Conservation (phyloP, 2,797 vertebrate species). For the Chelidonichthys spinosus region DNA sequence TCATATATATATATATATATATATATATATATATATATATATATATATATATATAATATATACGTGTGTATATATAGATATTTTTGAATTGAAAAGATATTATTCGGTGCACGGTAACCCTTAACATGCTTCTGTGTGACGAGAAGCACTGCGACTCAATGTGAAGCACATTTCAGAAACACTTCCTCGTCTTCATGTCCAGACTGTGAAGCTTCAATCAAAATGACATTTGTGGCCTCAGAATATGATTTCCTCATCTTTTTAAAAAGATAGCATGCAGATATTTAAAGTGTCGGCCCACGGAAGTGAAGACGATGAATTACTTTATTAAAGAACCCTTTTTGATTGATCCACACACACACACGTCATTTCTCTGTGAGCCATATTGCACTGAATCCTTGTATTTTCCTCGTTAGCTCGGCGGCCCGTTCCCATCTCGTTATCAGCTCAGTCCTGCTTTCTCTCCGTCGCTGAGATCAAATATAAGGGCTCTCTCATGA, state of each 20-base stretch:
- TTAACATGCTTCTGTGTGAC: slow-evolving; percentile 50
- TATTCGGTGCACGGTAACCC: slow-evolving; percentile 49
- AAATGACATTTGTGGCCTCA: slow-evolving; percentile 27
- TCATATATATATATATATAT: slow-evolving; percentile 40
- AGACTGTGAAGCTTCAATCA: slow-evolving; percentile 54
- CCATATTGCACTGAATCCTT: background rate
- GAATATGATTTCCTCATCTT: slow-evolving; percentile 33
- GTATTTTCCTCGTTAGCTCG: slow-evolving; percentile 15
- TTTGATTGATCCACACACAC: slow-evolving; percentile 5
- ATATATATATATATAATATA: slow-evolving; percentile 53
- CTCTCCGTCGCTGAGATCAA: slow-evolving; percentile 75
- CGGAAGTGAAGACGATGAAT: background rate
- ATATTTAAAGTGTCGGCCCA: slow-evolving; percentile 50
- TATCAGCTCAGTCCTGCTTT: slow-evolving; percentile 57
- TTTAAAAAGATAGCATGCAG: slow-evolving; percentile 35
- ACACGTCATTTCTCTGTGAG: background rate
- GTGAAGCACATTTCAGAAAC: slow-evolving; percentile 66
- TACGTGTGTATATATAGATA: slow-evolving; percentile 42
- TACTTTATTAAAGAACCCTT: slow-evolving; percentile 9
- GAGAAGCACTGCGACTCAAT: slow-evolving; percentile 51
- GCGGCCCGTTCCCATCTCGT: slow-evolving; percentile 28
- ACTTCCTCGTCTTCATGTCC: slow-evolving; percentile 16
- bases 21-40: slow-evolving; percentile 16
- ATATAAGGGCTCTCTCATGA: slow-evolving; percentile 85
- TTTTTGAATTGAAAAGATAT: slow-evolving; percentile 65